phyloP scores from a whole-genome alignment of 2,113 vertebrate genomes.

The Guaruba guarouba region DNA sequence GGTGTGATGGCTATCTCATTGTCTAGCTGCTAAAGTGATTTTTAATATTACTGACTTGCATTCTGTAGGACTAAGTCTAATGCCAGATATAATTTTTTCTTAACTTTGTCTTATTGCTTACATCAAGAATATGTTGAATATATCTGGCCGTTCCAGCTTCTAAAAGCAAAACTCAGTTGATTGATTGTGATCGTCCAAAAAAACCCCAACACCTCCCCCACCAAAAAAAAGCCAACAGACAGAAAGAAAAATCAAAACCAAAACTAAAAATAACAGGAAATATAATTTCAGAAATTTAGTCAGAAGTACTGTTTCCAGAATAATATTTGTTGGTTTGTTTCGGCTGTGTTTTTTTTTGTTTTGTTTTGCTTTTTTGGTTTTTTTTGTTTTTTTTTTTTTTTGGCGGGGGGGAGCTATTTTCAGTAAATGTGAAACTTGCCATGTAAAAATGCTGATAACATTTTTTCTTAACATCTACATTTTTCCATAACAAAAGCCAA shows the following conservation, averaged over 20 bases:
- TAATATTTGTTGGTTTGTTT: background rate
- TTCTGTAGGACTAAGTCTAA: background rate
- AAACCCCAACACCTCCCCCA: no score
- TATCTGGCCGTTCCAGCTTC: background rate
- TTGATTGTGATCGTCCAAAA: background rate
- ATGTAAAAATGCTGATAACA: background rate
- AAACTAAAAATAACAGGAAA: background rate
- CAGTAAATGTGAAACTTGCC: background rate
- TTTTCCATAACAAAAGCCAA: background rate
- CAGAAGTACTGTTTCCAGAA: background rate
- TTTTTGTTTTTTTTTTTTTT: background rate
- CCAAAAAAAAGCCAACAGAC: background rate
- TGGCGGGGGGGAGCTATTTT: background rate
- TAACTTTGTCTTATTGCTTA: background rate
- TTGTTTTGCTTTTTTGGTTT: background rate
- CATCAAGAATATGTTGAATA: background rate
- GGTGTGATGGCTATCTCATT: background rate
- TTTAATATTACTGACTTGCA: background rate
- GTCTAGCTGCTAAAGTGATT: background rate
- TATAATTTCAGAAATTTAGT: background rate
- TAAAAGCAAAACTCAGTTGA: background rate
- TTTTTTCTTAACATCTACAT: background rate
- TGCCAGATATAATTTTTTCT: background rate
- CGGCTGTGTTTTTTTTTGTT: fast-evolving
- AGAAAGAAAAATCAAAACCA: background rate